Evolutionary conservation across 2,797 vertebrate species (phyloP).

Genomic region (Chelmon rostratus): DNA sequence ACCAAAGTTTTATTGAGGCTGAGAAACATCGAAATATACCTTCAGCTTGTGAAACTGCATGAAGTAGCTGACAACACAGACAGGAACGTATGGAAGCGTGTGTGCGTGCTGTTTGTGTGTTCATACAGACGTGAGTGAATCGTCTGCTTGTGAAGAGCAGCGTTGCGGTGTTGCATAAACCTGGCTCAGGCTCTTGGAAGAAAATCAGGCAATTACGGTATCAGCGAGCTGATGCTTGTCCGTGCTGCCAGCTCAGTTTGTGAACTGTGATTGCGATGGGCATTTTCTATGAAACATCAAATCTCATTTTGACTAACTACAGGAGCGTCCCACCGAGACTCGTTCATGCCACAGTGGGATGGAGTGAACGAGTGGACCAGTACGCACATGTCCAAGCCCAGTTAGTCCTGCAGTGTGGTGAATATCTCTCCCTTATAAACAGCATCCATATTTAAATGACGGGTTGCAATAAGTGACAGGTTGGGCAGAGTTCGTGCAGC

Average conservation of each 20-base stretch:
- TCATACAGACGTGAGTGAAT: background rate
- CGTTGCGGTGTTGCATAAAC: constrained; percentile 19
- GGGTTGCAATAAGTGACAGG: too few species aligned
- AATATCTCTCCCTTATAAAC: constrained; percentile 39
- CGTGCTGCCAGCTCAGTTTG: constrained; percentile 35
- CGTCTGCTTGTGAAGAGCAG: constrained; percentile 18
- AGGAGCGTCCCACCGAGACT: constrained; percentile 26
- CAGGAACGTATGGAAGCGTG: too few species aligned
- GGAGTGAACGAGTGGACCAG: constrained; percentile 1
- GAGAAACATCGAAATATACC: background rate
- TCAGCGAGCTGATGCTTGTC: constrained; percentile 22
- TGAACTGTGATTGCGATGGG: background rate
- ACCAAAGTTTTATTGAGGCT: background rate
- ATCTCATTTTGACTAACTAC: constrained; percentile 19
- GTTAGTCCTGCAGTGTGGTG: constrained; percentile 35
- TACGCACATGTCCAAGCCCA: constrained; percentile 26
- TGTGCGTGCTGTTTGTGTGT: too few species aligned
- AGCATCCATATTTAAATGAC: constrained; percentile 21
- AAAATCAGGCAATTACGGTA: constrained; percentile 41
- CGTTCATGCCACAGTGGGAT: constrained; percentile 16
- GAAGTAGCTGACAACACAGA: background rate
- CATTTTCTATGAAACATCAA: constrained; percentile 20
- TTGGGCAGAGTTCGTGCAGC: constrained; percentile 1
- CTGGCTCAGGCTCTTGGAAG: constrained; percentile 34
- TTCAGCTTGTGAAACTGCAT: constrained; percentile 6